Evolutionary conservation across 2,113 vertebrate genomes (phyloP), one percentile per base, ranked within the genome.

Genomic region (Ifrita kowaldi): DNA sequence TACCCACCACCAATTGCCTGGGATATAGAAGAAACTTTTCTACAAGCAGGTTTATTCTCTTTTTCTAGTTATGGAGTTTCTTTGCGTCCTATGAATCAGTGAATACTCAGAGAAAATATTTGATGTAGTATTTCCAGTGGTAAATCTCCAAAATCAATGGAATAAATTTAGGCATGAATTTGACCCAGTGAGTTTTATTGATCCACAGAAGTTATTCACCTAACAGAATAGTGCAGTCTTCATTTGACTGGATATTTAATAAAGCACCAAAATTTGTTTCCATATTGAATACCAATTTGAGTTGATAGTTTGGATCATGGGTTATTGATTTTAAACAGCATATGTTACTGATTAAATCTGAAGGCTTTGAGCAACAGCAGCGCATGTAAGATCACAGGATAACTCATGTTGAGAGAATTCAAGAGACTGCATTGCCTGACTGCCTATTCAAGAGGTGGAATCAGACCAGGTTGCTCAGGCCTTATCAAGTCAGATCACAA

Each of bases 61-160:
- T 89, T 74, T 67, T 55, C 23, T 13, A 46, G 10, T 53, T 68
- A 32, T 9, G 16, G 22, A 49, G 4, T 37, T 83, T 94, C 57
- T 85, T 90, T 32, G 26, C 16, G 71, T 19, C 30, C 12, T 44
- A 16, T 75, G 27, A 84, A 70, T 11, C 10, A 64, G 12, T 79
- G 32, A 71, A 64, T 39, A 46, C 17, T 59, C 37, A 65, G 35
- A 88, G 53, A 92, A 90, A 79, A 79, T 32, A 57, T 17, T 39
- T 76, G 24, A 89, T 8, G 14, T 19, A 62, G 26, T 33, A 63
- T 82, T 94, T 84, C 60, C 50, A 65, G 30, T 64, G 64, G 39
- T 67, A 89, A 63, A 84, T 67, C 33, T 81, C 42, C 27, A 75
- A 84, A 94, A 94, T 91, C 74, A 69, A 75, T 83, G 74, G 20